phyloP scores from a whole-genome alignment of 2,113 vertebrate genomes.

The Taxidea taxus region DNA sequence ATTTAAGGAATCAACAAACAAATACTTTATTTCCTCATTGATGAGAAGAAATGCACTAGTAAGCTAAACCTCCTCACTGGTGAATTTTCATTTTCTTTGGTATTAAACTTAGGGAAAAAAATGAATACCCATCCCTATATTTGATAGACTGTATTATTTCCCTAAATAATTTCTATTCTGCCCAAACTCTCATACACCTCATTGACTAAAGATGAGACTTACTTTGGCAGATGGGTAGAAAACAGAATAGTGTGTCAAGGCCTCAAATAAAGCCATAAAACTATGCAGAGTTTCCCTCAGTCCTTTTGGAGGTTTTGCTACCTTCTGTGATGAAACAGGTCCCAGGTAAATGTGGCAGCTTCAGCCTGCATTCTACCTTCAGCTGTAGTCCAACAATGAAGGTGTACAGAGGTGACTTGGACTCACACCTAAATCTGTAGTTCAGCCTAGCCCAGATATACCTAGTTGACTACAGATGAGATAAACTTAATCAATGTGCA shows the following conservation, averaged over 20 bases:
- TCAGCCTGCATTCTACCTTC: background rate
- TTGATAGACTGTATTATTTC: background rate
- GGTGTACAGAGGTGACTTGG: background rate
- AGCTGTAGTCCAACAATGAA: background rate
- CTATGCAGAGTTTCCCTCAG: accelerated
- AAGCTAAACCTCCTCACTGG: background rate
- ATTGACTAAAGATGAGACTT: background rate
- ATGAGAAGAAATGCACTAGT: conserved; percentile 4
- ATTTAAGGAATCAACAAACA: conserved; percentile 72
- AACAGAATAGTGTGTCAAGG: background rate
- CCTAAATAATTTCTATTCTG: background rate
- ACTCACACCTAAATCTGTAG: background rate
- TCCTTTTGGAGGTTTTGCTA: background rate
- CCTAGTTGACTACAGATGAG: background rate
- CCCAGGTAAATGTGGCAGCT: background rate
- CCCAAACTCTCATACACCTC: background rate
- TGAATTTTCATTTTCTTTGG: background rate
- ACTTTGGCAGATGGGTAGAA: background rate
- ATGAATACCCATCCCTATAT: background rate
- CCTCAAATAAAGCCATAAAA: background rate
- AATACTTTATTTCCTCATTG: conserved; percentile 74
- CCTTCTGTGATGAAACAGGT: background rate
- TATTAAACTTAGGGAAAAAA: background rate
- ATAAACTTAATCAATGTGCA: background rate
- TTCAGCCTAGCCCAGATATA: background rate